Evolutionary conservation across 2,797 vertebrate genomes (phyloP).

Genomic region (Furcifer pardalis): DNA sequence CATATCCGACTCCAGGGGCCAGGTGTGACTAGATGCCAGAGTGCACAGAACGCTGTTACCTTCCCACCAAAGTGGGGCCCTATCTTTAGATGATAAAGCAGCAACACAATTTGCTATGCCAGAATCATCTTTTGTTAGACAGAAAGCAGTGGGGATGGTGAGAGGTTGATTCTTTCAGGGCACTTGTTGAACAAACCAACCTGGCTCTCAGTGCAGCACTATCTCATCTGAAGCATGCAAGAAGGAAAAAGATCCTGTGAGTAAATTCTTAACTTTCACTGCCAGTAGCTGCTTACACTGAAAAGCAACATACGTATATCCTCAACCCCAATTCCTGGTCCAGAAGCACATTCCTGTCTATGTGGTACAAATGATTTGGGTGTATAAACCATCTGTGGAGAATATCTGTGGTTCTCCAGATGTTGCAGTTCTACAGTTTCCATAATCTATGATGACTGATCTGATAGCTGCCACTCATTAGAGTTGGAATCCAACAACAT

Average conservation of each 20-base stretch:
- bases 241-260: background rate
- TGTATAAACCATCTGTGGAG: background rate
- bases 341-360: background rate
- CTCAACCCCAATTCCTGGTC: background rate
- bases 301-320: background rate
- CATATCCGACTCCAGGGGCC: too few relatives aligned
- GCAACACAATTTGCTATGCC: slow-evolving; percentile 3
- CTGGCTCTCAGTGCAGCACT: background rate
- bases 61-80: too few relatives aligned
- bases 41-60: slow-evolving; percentile 4
- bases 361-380: background rate
- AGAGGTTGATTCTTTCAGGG: background rate
- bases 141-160: background rate
- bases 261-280: background rate
- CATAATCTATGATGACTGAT: background rate
- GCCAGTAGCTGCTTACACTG: background rate
- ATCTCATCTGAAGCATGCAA: background rate
- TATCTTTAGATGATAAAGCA: slow-evolving; percentile 9
- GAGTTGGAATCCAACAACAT: background rate
- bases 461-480: background rate
- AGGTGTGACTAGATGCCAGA: too few relatives aligned
- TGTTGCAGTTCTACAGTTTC: background rate
- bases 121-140: slow-evolving; percentile 18
- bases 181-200: slow-evolving; percentile 2
- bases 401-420: background rate